Evolutionary conservation across 1,140 invertebrate genomes (phyloP).

Genomic region (Micrasema minimum): DNA sequence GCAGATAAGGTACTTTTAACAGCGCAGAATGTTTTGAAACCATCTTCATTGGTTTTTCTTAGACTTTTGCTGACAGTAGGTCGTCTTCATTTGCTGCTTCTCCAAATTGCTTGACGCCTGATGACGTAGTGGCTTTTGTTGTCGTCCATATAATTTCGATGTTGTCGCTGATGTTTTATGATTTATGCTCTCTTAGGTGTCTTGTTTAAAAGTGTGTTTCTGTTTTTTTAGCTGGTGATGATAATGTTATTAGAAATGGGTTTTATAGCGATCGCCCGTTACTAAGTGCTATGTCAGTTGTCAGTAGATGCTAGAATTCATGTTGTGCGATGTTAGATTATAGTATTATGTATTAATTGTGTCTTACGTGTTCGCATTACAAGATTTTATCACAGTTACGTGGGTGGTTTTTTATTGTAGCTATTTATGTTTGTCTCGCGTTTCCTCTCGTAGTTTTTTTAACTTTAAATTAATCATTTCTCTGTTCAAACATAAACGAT

Average conservation of each 20-base stretch:
- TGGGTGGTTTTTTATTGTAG: slow-evolving; percentile 15
- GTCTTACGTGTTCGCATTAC: slow-evolving; percentile 7
- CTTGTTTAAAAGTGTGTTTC: too few relatives aligned
- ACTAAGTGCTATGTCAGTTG: background rate
- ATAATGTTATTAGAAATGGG: too few relatives aligned
- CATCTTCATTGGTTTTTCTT: too few relatives aligned
- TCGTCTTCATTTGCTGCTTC: background rate
- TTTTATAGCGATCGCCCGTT: too few relatives aligned
- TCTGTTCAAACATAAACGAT: background rate
- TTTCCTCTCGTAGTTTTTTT: slow-evolving; percentile 10
- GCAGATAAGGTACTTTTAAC: too few relatives aligned
- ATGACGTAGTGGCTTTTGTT: slow-evolving; percentile 35
- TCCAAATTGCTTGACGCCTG: slow-evolving; percentile 4
- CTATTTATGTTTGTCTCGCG: background rate
- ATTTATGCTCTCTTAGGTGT: too few relatives aligned
- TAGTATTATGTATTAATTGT: background rate
- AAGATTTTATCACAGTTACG: background rate
- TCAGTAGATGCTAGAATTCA: background rate
- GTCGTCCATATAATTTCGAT: too few relatives aligned
- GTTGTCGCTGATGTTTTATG: too few relatives aligned
- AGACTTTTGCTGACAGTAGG: too few relatives aligned
- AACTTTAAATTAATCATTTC: slow-evolving; percentile 12
- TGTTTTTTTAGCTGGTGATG: too few relatives aligned
- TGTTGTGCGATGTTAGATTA: slow-evolving; percentile 1
- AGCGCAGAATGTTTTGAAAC: too few relatives aligned